A percentile compares a stretch with the other conserved stretches of the same genome.
These are phyloP conservation scores for Drosophila aff. DNA, from an alignment of 1,140 invertebrate genomes.

Conservation along the genomic window DNA sequence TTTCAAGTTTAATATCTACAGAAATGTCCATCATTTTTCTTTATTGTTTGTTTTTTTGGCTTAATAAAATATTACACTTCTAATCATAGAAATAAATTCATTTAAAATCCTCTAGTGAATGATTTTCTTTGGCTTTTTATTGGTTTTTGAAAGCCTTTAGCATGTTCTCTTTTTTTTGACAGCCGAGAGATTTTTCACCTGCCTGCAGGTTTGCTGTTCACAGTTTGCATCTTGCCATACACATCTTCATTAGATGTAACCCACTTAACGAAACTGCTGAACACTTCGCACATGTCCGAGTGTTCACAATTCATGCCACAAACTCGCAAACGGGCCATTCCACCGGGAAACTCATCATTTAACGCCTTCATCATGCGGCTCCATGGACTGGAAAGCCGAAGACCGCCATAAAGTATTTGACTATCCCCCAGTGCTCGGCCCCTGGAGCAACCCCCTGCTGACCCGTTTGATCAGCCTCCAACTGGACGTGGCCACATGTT, in stretches of 20 bases:
- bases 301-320: conserved; percentile 51
- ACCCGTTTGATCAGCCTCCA: conserved; percentile 52
- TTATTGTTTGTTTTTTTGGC: not conserved
- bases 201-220: conserved; percentile 1
- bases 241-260: conserved; percentile 57
- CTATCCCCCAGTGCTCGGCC: conserved; percentile 41
- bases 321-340: conserved; percentile 5
- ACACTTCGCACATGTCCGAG: conserved; percentile 58
- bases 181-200: conserved; percentile 32
- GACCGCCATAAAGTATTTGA: conserved; percentile 50
- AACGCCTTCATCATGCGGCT: conserved; percentile 47
- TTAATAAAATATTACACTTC: not conserved
- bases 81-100: not conserved
- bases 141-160: not conserved
- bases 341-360: conserved; percentile 49
- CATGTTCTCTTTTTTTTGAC: conserved; percentile 5
- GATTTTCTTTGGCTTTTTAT: not conserved
- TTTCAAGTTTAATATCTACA: not conserved
- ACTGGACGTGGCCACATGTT: conserved; percentile 59
- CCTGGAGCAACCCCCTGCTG: conserved; percentile 48
- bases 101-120: not conserved
- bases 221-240: conserved; percentile 1
- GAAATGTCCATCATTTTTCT: not conserved
- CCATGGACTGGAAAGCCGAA: conserved; percentile 7
- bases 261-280: conserved; percentile 37